A percentile compares a stretch with the other conserved stretches of the same genome.
Evolutionary conservation across 2,888 invertebrate species (phyloP).

Genomic region (Gortyna flavago): DNA sequence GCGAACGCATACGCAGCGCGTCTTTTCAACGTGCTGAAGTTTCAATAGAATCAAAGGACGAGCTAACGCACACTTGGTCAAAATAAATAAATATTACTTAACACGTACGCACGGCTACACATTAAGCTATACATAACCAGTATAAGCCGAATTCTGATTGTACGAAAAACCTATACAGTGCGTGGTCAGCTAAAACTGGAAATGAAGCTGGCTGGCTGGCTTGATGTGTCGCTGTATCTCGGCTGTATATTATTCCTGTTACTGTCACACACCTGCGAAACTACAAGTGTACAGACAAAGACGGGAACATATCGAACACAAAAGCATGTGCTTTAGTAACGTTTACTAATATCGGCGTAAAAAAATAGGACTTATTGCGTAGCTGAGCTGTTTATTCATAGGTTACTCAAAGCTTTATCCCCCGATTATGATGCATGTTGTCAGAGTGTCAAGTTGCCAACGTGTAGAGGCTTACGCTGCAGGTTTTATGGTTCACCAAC

Average conservation of each 20-base stretch:
- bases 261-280: not conserved
- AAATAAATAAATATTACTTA: not conserved
- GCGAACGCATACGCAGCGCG: not conserved
- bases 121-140: too few species aligned
- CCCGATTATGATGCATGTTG: not conserved
- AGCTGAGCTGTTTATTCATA: not conserved
- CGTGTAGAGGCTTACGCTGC: not conserved
- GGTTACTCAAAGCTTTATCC: not conserved
- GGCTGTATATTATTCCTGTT: not conserved
- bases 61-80: not conserved
- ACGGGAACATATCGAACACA: not conserved
- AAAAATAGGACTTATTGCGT: too few species aligned
- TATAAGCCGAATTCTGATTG: too few species aligned
- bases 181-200: too few species aligned
- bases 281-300: not conserved
- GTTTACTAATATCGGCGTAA: too few species aligned
- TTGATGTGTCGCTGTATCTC: not conserved
- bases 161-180: too few species aligned
- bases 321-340: slow-evolving; percentile 2
- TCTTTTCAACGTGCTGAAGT: too few species aligned
- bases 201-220: too few species aligned
- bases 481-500: not conserved
- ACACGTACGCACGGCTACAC: not conserved
- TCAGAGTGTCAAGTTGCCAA: not conserved
- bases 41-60: not conserved